phyloP scores from a whole-genome alignment of 2,113 vertebrate species.

The Dermatemys mawii region DNA sequence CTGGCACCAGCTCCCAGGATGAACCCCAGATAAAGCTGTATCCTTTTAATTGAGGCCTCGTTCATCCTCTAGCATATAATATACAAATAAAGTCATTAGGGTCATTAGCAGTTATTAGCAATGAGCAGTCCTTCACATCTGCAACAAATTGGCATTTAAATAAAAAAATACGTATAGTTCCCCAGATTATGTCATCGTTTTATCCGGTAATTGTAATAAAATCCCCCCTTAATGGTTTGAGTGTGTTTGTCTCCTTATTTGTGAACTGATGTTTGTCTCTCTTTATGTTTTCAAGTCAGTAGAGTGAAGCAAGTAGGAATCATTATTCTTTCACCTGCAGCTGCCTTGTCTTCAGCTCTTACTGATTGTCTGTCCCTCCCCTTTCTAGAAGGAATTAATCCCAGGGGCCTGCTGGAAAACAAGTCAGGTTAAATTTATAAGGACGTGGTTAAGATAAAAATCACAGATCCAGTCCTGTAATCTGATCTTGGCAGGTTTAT shows the following conservation, averaged over 20 bases:
- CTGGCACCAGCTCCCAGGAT: not conserved
- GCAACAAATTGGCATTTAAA: not conserved
- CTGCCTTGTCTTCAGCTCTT: not conserved
- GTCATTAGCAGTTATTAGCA: not conserved
- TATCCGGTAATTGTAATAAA: not conserved
- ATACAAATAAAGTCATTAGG: not conserved
- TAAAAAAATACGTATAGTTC: not conserved
- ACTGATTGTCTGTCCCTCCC: fast-evolving
- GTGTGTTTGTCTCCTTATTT: not conserved
- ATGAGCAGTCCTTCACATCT: not conserved
- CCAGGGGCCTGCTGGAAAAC: fast-evolving
- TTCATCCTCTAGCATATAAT: slow-evolving; percentile 18
- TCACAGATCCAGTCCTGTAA: fast-evolving
- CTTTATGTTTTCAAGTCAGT: not conserved
- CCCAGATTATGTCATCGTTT: slow-evolving; percentile 7
- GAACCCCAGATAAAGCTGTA: not conserved
- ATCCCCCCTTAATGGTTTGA: not conserved
- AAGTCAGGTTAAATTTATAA: not conserved
- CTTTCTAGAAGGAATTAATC: not conserved
- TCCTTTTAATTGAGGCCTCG: not conserved
- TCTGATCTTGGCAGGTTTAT: not conserved
- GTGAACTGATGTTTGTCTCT: fast-evolving
- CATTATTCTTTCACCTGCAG: not conserved
- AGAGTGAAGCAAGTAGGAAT: not conserved
- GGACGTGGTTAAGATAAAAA: not conserved